A percentile compares a stretch with the other conserved stretches of the same genome.
Evolutionary conservation across 2,797 vertebrate species (phyloP).

Genomic region (Aplochiton taeniatus): DNA sequence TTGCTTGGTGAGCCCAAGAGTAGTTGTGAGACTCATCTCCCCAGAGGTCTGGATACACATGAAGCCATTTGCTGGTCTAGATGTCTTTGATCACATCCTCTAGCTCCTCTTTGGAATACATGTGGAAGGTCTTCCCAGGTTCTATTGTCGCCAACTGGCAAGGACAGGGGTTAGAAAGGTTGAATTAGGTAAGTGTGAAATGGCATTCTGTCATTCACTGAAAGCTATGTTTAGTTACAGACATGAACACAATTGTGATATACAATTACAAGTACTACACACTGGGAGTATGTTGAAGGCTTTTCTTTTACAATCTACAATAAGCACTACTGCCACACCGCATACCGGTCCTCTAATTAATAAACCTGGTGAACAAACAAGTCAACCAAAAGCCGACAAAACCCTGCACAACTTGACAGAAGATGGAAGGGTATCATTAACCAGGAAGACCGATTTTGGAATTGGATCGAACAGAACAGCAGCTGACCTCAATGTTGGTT

Average conservation of each 20-base stretch:
- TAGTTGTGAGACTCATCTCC: slow-evolving; percentile 41
- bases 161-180: slow-evolving; percentile 16
- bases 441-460: not conserved
- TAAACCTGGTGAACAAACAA: too few species aligned
- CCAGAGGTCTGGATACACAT: slow-evolving; percentile 34
- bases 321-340: too few species aligned
- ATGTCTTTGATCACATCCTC: slow-evolving; percentile 99
- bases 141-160: slow-evolving; percentile 92
- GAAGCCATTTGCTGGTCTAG: slow-evolving; percentile 66
- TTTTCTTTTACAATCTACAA: too few species aligned
- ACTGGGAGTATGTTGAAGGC: too few species aligned
- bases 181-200: not conserved
- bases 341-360: too few species aligned
- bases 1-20: slow-evolving; percentile 32
- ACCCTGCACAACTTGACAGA: not conserved
- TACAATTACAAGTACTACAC: too few species aligned
- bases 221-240: too few species aligned
- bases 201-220: not conserved
- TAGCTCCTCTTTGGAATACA: slow-evolving; percentile 98
- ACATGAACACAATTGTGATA: too few species aligned
- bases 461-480: not conserved
- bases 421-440: not conserved
- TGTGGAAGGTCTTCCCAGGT: slow-evolving; percentile 96
- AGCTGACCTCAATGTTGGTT: slow-evolving; percentile 94
- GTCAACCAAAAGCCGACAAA: not conserved